Conservation (phyloP, 1,140 invertebrate species). For the Monomorium pharaonis region DNA sequence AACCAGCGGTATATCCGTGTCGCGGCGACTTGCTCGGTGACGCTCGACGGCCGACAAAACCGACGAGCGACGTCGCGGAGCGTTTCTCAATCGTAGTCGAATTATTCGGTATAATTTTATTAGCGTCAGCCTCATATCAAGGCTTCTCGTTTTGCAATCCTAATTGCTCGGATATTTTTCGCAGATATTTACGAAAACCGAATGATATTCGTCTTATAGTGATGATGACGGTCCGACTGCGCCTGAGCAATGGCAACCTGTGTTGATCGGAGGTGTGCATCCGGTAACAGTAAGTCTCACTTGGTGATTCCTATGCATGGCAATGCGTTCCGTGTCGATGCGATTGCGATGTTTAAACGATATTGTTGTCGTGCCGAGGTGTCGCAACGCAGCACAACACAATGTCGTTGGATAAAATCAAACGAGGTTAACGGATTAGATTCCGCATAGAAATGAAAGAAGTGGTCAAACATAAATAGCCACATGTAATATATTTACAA, state of each 20-base stretch:
- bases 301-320: constrained; percentile 62
- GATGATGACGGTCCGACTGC: neutral
- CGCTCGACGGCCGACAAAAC: constrained; percentile 56
- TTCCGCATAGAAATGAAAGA: constrained; percentile 6
- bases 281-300: constrained; percentile 67
- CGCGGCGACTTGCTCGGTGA: constrained; percentile 63
- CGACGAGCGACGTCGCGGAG: constrained; percentile 21
- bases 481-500: neutral
- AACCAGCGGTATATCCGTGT: constrained; percentile 56
- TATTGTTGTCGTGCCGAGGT: constrained; percentile 63
- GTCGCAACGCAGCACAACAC: constrained; percentile 55
- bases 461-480: neutral
- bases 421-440: constrained; percentile 28
- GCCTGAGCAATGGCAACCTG: constrained; percentile 64
- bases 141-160: constrained; percentile 30
- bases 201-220: neutral
- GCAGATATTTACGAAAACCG: neutral
- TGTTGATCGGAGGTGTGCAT: constrained; percentile 67
- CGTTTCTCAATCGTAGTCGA: constrained; percentile 55
- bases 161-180: constrained; percentile 13
- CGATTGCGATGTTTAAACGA: constrained; percentile 59
- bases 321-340: constrained; percentile 58
- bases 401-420: constrained; percentile 38
- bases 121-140: constrained; percentile 45
- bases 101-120: constrained; percentile 52